Evolutionary conservation across 2,797 vertebrate species (phyloP).

Genomic region (Coccyzus lansbergi): DNA sequence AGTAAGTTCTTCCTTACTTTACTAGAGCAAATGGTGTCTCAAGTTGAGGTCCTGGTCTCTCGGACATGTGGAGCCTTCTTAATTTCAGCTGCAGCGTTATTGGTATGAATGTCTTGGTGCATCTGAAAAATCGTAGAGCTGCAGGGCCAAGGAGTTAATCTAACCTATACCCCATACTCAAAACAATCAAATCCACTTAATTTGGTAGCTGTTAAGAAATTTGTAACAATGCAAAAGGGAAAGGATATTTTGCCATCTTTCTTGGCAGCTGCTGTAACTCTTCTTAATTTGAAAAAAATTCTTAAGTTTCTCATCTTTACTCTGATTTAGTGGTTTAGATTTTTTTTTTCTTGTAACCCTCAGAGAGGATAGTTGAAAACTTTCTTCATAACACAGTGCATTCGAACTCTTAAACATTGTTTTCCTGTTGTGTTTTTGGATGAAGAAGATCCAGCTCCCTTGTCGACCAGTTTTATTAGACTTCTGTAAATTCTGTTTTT

Average conservation of each 20-base stretch:
- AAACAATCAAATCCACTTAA: not conserved
- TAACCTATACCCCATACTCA: not conserved
- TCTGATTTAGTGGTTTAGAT: not conserved
- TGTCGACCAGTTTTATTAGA: not conserved
- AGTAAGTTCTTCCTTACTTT: constrained; percentile 72
- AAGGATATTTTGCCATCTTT: not conserved
- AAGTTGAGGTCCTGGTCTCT: not conserved
- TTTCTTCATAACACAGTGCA: not conserved
- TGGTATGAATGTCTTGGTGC: not conserved
- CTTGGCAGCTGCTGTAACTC: not conserved
- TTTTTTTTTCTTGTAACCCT: not conserved
- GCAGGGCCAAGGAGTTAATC: not conserved
- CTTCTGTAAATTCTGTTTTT: not conserved
- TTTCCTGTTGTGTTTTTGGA: not conserved
- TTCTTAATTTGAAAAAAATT: not conserved
- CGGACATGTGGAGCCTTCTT: not conserved
- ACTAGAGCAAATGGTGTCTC: not conserved
- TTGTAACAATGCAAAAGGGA: not conserved
- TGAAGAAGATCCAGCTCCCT: not conserved
- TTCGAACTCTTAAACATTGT: not conserved
- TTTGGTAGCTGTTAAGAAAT: not conserved
- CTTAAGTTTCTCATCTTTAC: not conserved
- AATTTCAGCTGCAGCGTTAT: not conserved
- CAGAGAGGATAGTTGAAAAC: not conserved
- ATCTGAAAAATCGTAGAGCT: not conserved